Evolutionary conservation across 2,888 invertebrate genomes (phyloP).

Genomic region (Auanema freiburgensis): DNA sequence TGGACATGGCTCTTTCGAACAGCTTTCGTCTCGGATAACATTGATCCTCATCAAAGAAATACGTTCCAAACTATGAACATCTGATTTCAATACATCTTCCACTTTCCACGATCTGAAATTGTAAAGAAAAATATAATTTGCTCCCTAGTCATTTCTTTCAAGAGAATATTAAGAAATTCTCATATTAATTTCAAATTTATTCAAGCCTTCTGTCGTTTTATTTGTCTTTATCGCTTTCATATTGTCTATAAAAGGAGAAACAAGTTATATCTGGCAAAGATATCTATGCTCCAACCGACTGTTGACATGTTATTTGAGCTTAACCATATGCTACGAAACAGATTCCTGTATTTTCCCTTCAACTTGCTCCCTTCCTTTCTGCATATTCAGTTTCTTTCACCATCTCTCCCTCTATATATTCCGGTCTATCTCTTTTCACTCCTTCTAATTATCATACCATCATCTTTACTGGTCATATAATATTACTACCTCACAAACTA

Average conservation of each 20-base stretch:
- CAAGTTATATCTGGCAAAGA: too few species aligned
- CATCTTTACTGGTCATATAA: background rate
- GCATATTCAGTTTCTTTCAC: background rate
- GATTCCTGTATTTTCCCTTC: slow-evolving; percentile 10
- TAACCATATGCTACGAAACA: too few species aligned
- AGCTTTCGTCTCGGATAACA: slow-evolving; percentile 50
- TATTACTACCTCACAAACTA: too few species aligned
- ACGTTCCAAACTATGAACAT: slow-evolving; percentile 35
- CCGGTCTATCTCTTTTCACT: background rate
- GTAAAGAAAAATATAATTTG: slow-evolving; percentile 45
- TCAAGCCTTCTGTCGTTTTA: too few species aligned
- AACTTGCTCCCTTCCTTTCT: slow-evolving; percentile 8
- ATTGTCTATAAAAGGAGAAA: too few species aligned
- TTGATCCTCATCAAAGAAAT: slow-evolving; percentile 42
- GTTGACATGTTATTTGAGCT: too few species aligned
- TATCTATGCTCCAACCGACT: too few species aligned
- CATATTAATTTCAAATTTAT: too few species aligned
- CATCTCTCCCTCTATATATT: background rate
- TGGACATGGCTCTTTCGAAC: slow-evolving; percentile 59
- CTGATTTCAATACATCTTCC: slow-evolving; percentile 41
- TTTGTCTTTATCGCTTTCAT: too few species aligned
- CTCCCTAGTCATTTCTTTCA: too few species aligned
- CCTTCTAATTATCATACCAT: slow-evolving; percentile 8
- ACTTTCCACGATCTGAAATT: slow-evolving; percentile 53
- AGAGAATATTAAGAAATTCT: too few species aligned